phyloP scores from a whole-genome alignment of 2,888 invertebrate genomes.

The Tupiocoris notatus region DNA sequence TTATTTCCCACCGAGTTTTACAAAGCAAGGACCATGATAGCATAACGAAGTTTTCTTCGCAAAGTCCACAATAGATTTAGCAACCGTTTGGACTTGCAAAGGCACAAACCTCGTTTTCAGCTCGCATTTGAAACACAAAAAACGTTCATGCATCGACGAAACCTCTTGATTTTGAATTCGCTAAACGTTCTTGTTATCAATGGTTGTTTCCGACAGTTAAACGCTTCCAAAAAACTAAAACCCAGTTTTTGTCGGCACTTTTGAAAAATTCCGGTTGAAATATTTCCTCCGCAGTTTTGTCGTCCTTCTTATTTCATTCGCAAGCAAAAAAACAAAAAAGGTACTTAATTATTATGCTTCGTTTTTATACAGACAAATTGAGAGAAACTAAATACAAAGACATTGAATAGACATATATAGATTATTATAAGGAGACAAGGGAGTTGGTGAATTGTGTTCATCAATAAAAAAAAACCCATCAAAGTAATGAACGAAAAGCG shows the following conservation, averaged over 20 bases:
- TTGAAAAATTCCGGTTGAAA: constrained; percentile 3
- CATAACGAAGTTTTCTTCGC: too few relatives aligned
- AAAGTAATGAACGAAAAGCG: background rate
- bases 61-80: too few relatives aligned
- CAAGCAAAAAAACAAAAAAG: constrained; percentile 7
- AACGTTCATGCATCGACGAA: too few relatives aligned
- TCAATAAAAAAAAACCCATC: constrained; percentile 4
- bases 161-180: too few relatives aligned
- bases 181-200: too few relatives aligned
- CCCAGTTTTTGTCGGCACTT: background rate
- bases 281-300: background rate
- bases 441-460: background rate
- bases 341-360: constrained; percentile 13
- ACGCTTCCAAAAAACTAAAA: constrained; percentile 1
- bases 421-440: constrained; percentile 23
- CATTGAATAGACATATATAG: constrained; percentile 28
- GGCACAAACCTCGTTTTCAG: too few relatives aligned
- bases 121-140: too few relatives aligned
- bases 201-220: background rate
- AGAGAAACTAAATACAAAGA: constrained; percentile 22
- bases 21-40: too few relatives aligned
- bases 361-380: background rate
- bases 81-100: too few relatives aligned
- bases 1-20: too few relatives aligned
- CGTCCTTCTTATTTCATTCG: constrained; percentile 2